Evolutionary conservation across 1,140 invertebrate genomes (phyloP).

Genomic region (Helicoverpa armigera): DNA sequence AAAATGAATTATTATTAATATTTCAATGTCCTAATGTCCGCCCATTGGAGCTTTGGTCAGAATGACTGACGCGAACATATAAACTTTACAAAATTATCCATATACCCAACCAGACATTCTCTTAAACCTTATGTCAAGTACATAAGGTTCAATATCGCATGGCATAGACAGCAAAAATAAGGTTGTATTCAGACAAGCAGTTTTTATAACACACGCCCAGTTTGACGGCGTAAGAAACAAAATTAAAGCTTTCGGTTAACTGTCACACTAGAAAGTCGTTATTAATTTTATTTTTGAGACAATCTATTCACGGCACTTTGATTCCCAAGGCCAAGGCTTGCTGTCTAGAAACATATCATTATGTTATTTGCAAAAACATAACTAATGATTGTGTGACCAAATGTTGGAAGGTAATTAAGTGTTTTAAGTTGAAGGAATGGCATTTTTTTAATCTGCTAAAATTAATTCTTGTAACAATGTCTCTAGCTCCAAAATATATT

Average conservation of each 20-base stretch:
- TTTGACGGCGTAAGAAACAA: constrained; percentile 59
- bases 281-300: constrained; percentile 54
- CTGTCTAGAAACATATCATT: constrained; percentile 19
- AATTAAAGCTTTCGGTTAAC: constrained; percentile 71
- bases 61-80: constrained; percentile 41
- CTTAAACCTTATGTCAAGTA: not conserved
- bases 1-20: constrained; percentile 50
- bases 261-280: constrained; percentile 71
- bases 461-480: no score
- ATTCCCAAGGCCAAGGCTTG: not conserved
- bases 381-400: constrained; percentile 1
- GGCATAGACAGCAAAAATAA: constrained; percentile 27
- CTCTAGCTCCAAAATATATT: no score
- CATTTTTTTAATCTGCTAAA: no score
- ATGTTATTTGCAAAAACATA: constrained; percentile 17
- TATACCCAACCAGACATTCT: no score
- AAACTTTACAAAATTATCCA: constrained; percentile 6
- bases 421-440: no score
- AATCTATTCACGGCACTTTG: not conserved
- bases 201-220: constrained; percentile 61
- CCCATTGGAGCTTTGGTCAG: constrained; percentile 37
- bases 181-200: constrained; percentile 16
- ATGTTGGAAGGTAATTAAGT: not conserved
- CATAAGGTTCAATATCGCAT: constrained; percentile 47
- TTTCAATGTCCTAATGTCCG: constrained; percentile 47